Percentiles rank a stretch among this genome's conserved stretches.
phyloP scores from a whole-genome alignment of 2,888 invertebrate species.

The Pogonocherus hispidulus region DNA sequence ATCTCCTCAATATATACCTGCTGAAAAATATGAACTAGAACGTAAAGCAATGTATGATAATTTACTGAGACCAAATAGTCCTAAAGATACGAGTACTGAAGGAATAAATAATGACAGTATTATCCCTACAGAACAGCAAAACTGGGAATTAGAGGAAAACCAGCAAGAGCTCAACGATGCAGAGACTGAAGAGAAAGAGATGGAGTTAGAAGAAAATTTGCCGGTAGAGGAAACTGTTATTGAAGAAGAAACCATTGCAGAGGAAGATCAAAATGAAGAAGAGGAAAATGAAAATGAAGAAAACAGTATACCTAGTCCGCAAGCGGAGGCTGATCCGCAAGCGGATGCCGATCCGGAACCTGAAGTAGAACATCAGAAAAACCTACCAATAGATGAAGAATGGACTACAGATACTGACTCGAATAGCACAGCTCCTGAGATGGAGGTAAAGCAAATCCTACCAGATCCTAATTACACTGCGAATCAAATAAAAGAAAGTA shows the following conservation, averaged over 20 bases:
- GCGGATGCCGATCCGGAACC: conserved; percentile 14
- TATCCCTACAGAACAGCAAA: conserved; percentile 1
- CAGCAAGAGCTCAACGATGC: conserved; percentile 65
- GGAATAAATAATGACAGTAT: conserved; percentile 13
- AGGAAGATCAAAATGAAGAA: conserved; percentile 40
- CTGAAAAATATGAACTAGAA: conserved; percentile 68
- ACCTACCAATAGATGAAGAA: conserved; percentile 55
- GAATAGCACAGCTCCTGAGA: conserved; percentile 58
- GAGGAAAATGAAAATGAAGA: conserved; percentile 35
- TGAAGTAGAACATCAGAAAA: conserved; percentile 37
- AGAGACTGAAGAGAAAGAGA: conserved; percentile 17
- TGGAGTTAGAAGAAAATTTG: conserved; percentile 34
- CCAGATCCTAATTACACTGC: conserved; percentile 46
- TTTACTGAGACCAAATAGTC: conserved; percentile 63
- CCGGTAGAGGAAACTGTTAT: conserved; percentile 39
- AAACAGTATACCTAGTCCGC: conserved; percentile 16
- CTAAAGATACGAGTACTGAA: conserved; percentile 43
- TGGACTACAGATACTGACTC: conserved; percentile 62
- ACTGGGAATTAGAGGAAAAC: conserved; percentile 58
- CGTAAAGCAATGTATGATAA: conserved; percentile 68
- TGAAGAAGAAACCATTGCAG: conserved; percentile 59
- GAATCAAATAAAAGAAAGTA: conserved; percentile 55
- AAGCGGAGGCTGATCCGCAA: conserved; percentile 43
- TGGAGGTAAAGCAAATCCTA: conserved; percentile 56
- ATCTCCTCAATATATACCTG: conserved; percentile 68